phyloP scores from a whole-genome alignment of 2,113 vertebrate genomes.

The Rostratula benghalensis region DNA sequence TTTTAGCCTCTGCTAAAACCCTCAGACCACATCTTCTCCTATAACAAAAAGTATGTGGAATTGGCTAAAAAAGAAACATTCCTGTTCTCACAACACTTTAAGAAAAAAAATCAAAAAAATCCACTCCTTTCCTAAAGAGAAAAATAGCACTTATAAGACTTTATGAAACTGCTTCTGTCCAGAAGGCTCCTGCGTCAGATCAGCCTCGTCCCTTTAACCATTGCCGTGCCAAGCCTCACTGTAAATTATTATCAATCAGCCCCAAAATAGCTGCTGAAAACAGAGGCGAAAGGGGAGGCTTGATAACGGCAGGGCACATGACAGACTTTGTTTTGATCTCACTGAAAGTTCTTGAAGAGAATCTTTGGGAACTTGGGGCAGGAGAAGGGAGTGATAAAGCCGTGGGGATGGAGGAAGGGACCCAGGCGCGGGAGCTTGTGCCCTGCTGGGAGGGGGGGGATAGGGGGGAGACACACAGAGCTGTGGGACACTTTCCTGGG shows the following conservation, averaged over 20 bases:
- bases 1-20: slow-evolving; percentile 70
- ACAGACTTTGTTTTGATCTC: neutral
- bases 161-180: slow-evolving; percentile 43
- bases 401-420: neutral
- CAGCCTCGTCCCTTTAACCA: neutral
- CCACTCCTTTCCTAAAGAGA: slow-evolving; percentile 37
- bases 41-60: slow-evolving; percentile 71
- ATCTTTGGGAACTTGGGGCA: neutral
- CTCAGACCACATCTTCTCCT: slow-evolving; percentile 67
- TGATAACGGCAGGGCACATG: neutral
- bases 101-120: neutral
- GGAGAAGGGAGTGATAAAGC: neutral
- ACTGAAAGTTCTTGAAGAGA: neutral
- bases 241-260: neutral
- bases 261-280: slow-evolving; percentile 31
- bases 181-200: slow-evolving; percentile 25
- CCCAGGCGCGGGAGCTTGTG: neutral
- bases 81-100: slow-evolving; percentile 64
- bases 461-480: no score
- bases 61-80: slow-evolving; percentile 68
- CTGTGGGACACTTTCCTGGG: no score
- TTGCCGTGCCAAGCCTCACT: neutral
- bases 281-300: slow-evolving; percentile 1
- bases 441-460: neutral
- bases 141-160: slow-evolving; percentile 38